Conservation (phyloP, 2,797 vertebrate species). For the Falco columbarius region DNA sequence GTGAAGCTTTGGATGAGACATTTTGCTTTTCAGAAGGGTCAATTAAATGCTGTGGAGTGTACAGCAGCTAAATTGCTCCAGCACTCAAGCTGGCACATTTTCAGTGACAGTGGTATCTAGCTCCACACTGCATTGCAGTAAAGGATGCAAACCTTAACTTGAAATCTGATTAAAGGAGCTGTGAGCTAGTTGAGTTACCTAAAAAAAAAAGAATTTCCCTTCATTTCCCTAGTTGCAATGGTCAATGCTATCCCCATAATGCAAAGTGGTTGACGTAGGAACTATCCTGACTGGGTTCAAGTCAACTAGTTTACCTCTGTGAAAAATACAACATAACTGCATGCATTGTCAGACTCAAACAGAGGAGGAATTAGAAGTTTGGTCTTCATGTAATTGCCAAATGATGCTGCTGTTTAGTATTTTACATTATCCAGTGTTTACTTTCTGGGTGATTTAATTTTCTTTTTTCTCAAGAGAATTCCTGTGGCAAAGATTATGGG, state of each 20-base stretch:
- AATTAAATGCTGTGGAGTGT: neutral
- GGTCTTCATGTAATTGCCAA: neutral
- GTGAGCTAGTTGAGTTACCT: neutral
- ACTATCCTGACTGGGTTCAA: neutral
- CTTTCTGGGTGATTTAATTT: neutral
- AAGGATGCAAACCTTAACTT: neutral
- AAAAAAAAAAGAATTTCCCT: neutral
- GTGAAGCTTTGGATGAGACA: neutral
- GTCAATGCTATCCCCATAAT: too few species aligned
- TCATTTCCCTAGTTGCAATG: neutral
- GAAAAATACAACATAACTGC: neutral
- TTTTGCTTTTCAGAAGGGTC: neutral
- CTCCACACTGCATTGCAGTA: neutral
- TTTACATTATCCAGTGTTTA: neutral
- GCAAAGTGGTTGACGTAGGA: neutral
- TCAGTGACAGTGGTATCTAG: neutral
- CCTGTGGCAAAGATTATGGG: neutral
- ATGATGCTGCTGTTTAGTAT: neutral
- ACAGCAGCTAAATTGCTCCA: neutral
- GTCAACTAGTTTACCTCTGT: neutral
- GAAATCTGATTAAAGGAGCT: neutral
- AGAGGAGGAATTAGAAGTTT: neutral
- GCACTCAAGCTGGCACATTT: neutral
- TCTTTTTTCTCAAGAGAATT: neutral
- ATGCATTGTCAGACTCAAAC: neutral